Conservation (phyloP, 2,113 vertebrate genomes). For the Ophiodon elongatus region DNA sequence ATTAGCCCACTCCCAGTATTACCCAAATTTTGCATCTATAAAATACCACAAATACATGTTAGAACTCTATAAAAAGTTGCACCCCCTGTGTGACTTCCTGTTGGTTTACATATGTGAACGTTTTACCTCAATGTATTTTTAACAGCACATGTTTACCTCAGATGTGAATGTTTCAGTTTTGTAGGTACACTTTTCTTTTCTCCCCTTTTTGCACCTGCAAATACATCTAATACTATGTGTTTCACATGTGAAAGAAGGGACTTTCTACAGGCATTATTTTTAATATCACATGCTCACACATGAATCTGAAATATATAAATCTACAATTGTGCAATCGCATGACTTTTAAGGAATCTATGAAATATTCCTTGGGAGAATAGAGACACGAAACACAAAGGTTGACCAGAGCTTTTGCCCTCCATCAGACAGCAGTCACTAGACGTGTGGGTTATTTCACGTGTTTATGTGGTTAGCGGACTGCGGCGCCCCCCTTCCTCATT, state of each 20-base stretch:
- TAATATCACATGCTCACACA: neutral
- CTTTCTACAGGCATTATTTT: neutral
- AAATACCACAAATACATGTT: neutral
- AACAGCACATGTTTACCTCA: constrained; percentile 18
- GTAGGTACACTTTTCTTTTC: too few relatives aligned
- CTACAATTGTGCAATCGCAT: neutral
- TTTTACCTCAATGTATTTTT: constrained; percentile 32
- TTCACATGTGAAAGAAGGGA: neutral
- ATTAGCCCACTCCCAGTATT: neutral
- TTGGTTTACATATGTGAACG: constrained; percentile 27
- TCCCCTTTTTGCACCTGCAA: neutral
- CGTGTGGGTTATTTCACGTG: constrained; percentile 63
- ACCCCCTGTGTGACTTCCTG: constrained; percentile 3
- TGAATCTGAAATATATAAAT: neutral
- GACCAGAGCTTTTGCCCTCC: constrained; percentile 34
- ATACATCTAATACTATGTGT: neutral
- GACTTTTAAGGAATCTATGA: neutral
- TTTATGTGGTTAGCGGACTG: constrained; percentile 64
- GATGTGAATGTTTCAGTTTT: neutral
- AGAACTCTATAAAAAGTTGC: neutral
- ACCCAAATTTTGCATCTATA: neutral
- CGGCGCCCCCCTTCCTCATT: constrained; percentile 3
- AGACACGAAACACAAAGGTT: constrained; percentile 38
- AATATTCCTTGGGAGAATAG: neutral
- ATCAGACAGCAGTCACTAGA: constrained; percentile 34